Evolutionary conservation across 1,140 invertebrate species (phyloP).

Genomic region (Drosophila biarmipes): DNA sequence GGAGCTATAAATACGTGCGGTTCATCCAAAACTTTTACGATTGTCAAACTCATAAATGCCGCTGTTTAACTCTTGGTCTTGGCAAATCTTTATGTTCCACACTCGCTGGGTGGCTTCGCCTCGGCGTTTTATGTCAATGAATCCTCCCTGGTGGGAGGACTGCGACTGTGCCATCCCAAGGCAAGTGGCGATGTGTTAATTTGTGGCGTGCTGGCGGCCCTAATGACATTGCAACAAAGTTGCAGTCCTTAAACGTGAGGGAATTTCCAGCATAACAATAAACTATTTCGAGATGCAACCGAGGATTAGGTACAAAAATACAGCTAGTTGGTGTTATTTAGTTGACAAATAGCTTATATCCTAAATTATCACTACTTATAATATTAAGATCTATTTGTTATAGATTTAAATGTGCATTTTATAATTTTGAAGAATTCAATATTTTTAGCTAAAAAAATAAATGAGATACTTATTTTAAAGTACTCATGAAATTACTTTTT

Average conservation of each 20-base stretch:
- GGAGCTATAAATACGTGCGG: conserved; percentile 71
- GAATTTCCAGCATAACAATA: not conserved
- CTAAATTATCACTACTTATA: no score
- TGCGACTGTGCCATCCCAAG: conserved; percentile 27
- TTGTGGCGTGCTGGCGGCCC: conserved; percentile 27
- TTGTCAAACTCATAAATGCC: conserved; percentile 71
- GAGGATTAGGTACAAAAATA: not conserved
- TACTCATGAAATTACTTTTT: no score
- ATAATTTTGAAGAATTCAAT: no score
- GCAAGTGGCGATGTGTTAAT: conserved; percentile 78
- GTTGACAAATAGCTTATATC: no score
- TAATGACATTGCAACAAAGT: conserved; percentile 59
- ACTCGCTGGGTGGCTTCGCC: conserved; percentile 68
- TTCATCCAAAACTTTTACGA: conserved; percentile 68
- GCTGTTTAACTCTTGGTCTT: conserved; percentile 56
- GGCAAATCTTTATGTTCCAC: conserved; percentile 70
- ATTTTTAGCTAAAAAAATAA: no score
- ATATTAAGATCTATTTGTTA: no score
- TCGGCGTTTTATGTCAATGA: conserved; percentile 10
- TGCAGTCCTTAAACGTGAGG: conserved; percentile 30
- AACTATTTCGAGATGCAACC: not conserved
- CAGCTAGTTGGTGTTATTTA: not conserved
- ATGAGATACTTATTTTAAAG: no score
- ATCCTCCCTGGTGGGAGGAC: conserved; percentile 32
- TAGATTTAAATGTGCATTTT: no score